Percentiles rank a stretch among this genome's conserved stretches.
Evolutionary conservation across 2,113 vertebrate genomes (phyloP).

Genomic region (Chinchilla lanigera): DNA sequence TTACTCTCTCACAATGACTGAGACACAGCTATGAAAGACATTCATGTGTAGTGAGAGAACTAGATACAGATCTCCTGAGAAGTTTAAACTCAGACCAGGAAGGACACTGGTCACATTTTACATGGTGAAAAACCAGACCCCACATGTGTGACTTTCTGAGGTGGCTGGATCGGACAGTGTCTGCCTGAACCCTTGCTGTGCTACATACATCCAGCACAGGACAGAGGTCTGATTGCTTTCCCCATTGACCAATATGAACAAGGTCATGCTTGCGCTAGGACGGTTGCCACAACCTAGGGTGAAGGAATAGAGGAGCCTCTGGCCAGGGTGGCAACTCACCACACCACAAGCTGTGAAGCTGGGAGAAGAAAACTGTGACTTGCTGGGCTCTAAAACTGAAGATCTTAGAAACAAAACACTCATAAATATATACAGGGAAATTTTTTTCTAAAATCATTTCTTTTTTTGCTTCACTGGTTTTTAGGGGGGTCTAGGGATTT

Average conservation of each 20-base stretch:
- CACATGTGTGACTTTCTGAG: background rate
- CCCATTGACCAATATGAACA: background rate
- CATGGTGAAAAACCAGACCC: background rate
- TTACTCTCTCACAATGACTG: background rate
- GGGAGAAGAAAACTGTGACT: background rate
- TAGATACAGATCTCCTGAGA: background rate
- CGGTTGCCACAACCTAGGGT: background rate
- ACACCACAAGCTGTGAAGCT: background rate
- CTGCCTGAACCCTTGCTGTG: background rate
- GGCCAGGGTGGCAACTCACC: background rate
- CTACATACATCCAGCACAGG: background rate
- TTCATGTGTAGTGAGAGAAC: background rate
- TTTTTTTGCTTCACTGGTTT: background rate
- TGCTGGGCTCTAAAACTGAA: background rate
- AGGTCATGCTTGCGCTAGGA: background rate
- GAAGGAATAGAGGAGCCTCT: background rate
- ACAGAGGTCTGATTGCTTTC: background rate
- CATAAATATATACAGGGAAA: background rate
- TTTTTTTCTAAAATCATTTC: background rate
- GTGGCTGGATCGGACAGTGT: background rate
- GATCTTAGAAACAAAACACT: background rate
- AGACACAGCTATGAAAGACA: background rate
- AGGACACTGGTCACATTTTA: background rate
- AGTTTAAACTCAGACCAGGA: background rate
- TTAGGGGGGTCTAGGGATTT: background rate